Conservation (phyloP, 2,797 vertebrate species). For the Aselliscus stoliczkanus region DNA sequence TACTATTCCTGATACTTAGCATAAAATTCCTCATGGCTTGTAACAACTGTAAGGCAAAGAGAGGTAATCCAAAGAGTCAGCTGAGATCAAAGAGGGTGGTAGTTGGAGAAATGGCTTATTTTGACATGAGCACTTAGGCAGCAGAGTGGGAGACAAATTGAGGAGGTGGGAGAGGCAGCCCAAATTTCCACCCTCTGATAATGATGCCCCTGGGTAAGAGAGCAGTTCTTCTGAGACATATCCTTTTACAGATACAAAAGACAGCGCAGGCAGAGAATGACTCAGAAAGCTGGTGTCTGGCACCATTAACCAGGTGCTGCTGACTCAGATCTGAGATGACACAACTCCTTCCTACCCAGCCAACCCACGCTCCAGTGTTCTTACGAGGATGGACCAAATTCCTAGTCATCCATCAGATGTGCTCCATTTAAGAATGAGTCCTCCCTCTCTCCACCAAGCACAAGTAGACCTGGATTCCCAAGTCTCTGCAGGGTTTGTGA, state of each 20-base stretch:
- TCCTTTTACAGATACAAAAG: not conserved
- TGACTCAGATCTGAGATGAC: not conserved
- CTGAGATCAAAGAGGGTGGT: not conserved
- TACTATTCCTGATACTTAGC: not conserved
- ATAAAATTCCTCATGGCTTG: not conserved
- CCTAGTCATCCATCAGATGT: not conserved
- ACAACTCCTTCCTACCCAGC: not conserved
- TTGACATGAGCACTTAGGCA: not conserved
- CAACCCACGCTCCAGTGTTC: not conserved
- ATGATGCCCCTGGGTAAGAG: not conserved
- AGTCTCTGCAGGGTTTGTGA: rapidly evolving
- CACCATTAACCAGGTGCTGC: not conserved
- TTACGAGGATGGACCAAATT: not conserved
- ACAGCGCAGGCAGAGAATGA: not conserved
- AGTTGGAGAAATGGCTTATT: not conserved
- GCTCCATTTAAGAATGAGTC: not conserved
- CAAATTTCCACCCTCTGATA: not conserved
- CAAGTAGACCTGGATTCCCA: not conserved
- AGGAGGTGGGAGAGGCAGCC: not conserved
- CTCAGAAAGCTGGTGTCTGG: not conserved
- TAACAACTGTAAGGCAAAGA: not conserved
- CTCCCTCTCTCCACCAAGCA: not conserved
- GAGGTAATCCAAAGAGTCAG: not conserved
- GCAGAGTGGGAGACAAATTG: not conserved
- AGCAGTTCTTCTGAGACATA: not conserved